Conservation (phyloP, 2,797 vertebrate species). For the Brachymystax lenok region DNA sequence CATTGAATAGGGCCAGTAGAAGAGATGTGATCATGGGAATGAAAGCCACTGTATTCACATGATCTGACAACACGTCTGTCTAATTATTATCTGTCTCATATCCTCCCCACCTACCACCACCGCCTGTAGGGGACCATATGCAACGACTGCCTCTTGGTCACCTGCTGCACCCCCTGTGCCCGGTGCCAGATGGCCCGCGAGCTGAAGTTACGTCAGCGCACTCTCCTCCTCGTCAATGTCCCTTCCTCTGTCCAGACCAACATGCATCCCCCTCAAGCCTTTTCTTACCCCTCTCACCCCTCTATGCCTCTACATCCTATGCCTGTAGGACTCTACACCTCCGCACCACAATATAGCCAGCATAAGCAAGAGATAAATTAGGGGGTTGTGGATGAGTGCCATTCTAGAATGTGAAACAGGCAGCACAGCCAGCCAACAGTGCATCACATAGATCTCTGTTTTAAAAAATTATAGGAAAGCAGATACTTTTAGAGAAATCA, state of each 20-base stretch:
- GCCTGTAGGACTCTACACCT: background rate
- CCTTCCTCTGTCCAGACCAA: conserved; percentile 21
- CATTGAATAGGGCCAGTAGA: no score
- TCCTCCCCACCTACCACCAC: background rate
- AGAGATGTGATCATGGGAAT: no score
- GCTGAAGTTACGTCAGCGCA: conserved; percentile 30
- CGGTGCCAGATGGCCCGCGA: conserved; percentile 64
- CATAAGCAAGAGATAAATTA: background rate
- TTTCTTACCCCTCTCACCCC: background rate
- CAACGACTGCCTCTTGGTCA: conserved; percentile 45
- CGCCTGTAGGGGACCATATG: conserved; percentile 48
- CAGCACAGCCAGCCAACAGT: background rate
- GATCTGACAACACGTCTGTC: background rate
- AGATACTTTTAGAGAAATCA: background rate
- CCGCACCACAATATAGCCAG: background rate
- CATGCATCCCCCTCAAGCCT: background rate
- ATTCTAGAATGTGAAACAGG: background rate
- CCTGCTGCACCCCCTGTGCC: conserved; percentile 35
- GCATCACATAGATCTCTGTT: background rate
- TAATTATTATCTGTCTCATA: background rate
- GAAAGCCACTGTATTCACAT: background rate
- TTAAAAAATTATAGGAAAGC: background rate
- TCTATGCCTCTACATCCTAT: no score
- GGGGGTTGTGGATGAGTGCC: background rate
- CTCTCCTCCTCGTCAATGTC: conserved; percentile 11